Base-by-base conservation (phyloP, 1,140 invertebrate species). In the Onthophagus taurus region DNA sequence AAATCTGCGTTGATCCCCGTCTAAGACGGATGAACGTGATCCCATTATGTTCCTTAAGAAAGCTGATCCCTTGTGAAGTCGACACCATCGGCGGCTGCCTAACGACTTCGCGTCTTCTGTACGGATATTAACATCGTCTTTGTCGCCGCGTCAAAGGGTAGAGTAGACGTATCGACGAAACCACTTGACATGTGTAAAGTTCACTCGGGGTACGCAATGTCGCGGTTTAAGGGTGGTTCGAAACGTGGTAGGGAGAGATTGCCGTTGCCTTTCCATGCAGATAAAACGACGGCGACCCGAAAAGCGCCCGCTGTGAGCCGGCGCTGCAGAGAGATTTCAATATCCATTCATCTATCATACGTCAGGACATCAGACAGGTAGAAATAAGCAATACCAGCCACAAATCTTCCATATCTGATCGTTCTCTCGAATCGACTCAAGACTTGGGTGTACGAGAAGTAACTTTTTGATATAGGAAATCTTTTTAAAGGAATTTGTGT, bases 11-110 rank as follows among this genome's bases (percentile, higher is more conserved):
- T 59, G 58, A 60, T 60, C 58, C 58, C 57, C 50, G 50, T 59
- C 55, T 59, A 60, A 60, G 58, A 59, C 55, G 59, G 61, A 63
- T 63, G 55, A 63, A 61, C 61, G 61, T 61, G 61, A 63, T 63
- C 58, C 59, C 58, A 59, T 63, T 61, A 63, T 61, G 57, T 58
- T 61, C 53, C 59, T 61, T 61, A 61, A 61, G 61, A 60, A 63
- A 63, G 58, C 50, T 51, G 58, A 63, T 60, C 59, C 58, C 54
- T 50, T 54, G 53, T 50, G 55, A 63, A 63, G 59, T 55, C 56
- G 60, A 63, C 59, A 62, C 60, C 53, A 49, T 56, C 50, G 44
- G 36, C 52, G 55, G n/a, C n/a, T n/a, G n/a, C n/a, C n/a, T 54
- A 58, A 58, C 58, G 50, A 58, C 54, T 60, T n/a, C n/a, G n/a